These are phyloP conservation scores for Poecilia gillii DNA, from an alignment of 2,797 vertebrate genomes.

Conservation along the genomic window DNA sequence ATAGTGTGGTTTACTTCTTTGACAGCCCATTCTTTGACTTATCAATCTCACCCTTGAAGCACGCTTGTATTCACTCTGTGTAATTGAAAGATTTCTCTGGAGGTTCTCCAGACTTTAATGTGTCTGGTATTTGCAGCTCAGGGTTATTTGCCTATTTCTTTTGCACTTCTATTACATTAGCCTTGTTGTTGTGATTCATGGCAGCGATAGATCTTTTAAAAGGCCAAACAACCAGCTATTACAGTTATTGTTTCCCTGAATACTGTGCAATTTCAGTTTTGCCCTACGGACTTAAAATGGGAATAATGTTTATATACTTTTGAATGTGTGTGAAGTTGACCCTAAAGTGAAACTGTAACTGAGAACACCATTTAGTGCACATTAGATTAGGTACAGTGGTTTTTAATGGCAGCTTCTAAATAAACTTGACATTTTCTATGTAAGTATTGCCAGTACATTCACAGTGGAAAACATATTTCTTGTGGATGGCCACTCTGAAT, in stretches of 20 bases:
- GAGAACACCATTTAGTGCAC: not conserved
- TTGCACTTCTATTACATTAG: slow-evolving; percentile 76
- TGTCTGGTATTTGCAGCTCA: slow-evolving; percentile 74
- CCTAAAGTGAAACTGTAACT: not conserved
- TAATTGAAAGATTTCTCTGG: slow-evolving; percentile 85
- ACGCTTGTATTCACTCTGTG: slow-evolving; percentile 78
- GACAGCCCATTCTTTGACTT: slow-evolving; percentile 75
- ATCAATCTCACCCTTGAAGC: slow-evolving; percentile 77
- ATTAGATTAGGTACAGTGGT: not conserved
- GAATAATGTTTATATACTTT: not conserved
- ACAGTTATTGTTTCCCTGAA: slow-evolving; percentile 68
- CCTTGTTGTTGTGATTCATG: slow-evolving; percentile 64
- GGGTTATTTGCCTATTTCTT: slow-evolving; percentile 73
- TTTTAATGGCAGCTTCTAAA: not conserved
- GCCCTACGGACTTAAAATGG: slow-evolving; percentile 4
- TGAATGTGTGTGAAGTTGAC: slow-evolving; percentile 9
- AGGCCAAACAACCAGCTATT: slow-evolving; percentile 63
- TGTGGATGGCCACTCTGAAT: too few species aligned
- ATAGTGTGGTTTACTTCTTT: slow-evolving; percentile 82
- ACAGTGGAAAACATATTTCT: slow-evolving; percentile 1
- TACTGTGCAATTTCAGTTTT: slow-evolving; percentile 10
- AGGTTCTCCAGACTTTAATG: slow-evolving; percentile 80
- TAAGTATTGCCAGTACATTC: not conserved
- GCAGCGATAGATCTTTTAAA: slow-evolving; percentile 65
- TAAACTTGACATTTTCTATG: not conserved